Base-by-base conservation (phyloP, 2,888 invertebrate species). In the Luperina testacea region DNA sequence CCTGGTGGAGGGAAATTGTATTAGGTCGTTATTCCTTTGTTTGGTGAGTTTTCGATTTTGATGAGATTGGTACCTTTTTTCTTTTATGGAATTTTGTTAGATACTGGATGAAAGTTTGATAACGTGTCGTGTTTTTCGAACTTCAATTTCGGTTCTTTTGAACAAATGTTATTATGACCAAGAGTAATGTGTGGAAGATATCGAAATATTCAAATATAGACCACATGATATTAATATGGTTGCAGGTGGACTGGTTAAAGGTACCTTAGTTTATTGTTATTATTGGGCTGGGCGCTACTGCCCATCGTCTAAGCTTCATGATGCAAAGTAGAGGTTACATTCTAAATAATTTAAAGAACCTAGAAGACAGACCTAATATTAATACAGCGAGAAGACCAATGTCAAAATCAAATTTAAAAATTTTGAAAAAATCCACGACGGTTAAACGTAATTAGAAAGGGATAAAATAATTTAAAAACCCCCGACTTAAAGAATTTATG, bases 31-130 rank as follows among this genome's bases (percentile, higher is more conserved):
- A 48, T 64, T 68, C 32, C 77, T 45, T 82, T 61, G 59, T 70
- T 67, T 65, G 3, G n/a, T 15, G 45, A 63, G 48, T 80, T 80
- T n/a, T 75, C 45, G 20, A 75, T 57, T 80, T 59, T 75, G 38
- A 59, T 80, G 8, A 57, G 68, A 48, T 63, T 48, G 27, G 2
- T 38, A 42, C 24, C 38, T 61, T 81, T 68, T 67, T 71, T 67
- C 20, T 42, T 32, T 32, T 0, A 24, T 48, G n/a, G 53, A 7
- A 45, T 78, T 53, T 70, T 6, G n/a, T 64, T 65, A 5, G n/a
- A 42, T 20, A 72, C 20, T 6, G 9, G 38, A 11, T n/a, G 11
- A 20, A 17, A 59, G 11, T 59, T 57, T 57, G 17, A 7, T 38
- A 11, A 6, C 20, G 6, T n/a, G 42, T 1, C 27, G 20, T 20